Evolutionary conservation across 2,113 vertebrate genomes (phyloP).

Genomic region (Psittacus erithacus): DNA sequence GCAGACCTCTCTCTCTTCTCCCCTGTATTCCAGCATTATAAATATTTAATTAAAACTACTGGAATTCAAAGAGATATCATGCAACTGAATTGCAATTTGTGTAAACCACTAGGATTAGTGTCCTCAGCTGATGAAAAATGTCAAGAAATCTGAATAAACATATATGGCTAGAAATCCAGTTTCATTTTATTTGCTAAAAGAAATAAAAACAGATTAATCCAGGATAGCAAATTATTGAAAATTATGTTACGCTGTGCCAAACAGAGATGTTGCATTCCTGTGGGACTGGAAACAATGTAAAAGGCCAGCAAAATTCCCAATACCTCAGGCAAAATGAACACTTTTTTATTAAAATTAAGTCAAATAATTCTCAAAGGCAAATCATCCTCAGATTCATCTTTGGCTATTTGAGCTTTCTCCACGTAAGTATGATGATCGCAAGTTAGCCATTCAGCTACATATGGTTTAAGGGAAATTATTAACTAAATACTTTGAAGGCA

Average conservation of each 20-base stretch:
- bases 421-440: neutral
- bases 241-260: neutral
- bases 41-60: neutral
- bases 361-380: neutral
- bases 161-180: neutral
- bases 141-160: neutral
- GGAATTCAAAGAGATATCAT: neutral
- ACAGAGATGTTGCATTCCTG: neutral
- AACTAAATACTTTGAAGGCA: neutral
- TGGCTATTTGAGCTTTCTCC: neutral
- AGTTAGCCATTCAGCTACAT: neutral
- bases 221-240: neutral
- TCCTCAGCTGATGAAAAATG: neutral
- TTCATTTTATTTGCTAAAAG: neutral
- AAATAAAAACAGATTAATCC: neutral
- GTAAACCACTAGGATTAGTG: neutral
- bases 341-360: neutral
- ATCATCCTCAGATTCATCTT: neutral
- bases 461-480: neutral
- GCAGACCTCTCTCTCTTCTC: accelerated
- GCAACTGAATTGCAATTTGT: neutral
- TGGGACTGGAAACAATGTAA: neutral
- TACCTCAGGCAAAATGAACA: neutral
- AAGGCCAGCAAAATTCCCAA: neutral
- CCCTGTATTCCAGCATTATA: neutral